Evolutionary conservation across 2,797 vertebrate genomes (phyloP).

Genomic region (Etheostoma nigrum): DNA sequence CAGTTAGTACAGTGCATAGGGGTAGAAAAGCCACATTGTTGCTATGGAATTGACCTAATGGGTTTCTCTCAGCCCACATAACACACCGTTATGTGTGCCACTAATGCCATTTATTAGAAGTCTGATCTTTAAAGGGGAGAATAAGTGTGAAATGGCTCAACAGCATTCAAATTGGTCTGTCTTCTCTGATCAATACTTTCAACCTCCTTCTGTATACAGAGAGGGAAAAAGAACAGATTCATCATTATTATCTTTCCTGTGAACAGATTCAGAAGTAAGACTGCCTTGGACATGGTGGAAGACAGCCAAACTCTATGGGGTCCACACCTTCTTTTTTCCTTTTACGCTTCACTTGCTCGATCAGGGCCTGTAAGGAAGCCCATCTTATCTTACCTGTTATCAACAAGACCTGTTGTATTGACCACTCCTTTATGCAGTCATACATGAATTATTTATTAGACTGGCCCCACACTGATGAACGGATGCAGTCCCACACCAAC

Average conservation of each 20-base stretch:
- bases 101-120: conserved; percentile 78
- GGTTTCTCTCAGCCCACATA: conserved; percentile 66
- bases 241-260: conserved; percentile 49
- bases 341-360: conserved; percentile 25
- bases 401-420: conserved; percentile 54
- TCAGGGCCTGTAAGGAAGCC: conserved; percentile 24
- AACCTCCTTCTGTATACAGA: conserved; percentile 41
- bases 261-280: conserved; percentile 41
- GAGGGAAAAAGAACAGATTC: conserved; percentile 41
- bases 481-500: conserved; percentile 48
- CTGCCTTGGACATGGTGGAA: conserved; percentile 36
- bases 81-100: conserved; percentile 63
- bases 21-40: conserved; percentile 74
- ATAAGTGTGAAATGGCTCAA: conserved; percentile 71
- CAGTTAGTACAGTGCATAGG: conserved; percentile 37
- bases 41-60: conserved; percentile 84
- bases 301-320: conserved; percentile 17
- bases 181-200: conserved; percentile 61
- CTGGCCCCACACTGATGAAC: conserved; percentile 53
- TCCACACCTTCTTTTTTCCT: conserved; percentile 18
- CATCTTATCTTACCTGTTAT: conserved; percentile 47
- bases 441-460: conserved; percentile 75
- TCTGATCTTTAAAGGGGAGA: conserved; percentile 75
- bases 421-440: conserved; percentile 65
- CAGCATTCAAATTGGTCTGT: conserved; percentile 66